Conservation (phyloP, 30 jellyfish, hydroid and myxozoan genomes). For the Thelohanellus kitauei region DNA sequence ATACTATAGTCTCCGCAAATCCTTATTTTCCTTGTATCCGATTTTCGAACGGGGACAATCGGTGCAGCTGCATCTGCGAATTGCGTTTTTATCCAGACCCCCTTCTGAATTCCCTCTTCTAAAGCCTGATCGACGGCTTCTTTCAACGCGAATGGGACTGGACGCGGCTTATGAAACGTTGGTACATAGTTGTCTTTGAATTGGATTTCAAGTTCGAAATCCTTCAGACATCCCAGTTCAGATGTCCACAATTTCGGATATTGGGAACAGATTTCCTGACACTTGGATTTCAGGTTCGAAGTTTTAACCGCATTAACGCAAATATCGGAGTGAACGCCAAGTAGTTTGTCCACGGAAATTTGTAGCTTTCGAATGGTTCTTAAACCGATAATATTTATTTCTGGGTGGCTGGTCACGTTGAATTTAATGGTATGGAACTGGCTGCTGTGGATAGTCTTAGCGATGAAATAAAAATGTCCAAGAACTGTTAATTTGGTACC, state of each 20-base stretch:
- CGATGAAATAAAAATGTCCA: conserved; percentile 1
- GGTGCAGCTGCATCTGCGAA: too few relatives aligned
- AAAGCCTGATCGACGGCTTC: too few relatives aligned
- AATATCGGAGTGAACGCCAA: neutral
- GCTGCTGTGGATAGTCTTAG: conserved; percentile 1
- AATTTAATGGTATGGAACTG: neutral
- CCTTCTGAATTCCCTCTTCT: too few relatives aligned
- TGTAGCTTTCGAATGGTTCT: conserved; percentile 3
- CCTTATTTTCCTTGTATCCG: too few relatives aligned
- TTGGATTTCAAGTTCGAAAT: conserved; percentile 13
- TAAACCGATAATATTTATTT: conserved; percentile 5
- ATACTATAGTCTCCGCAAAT: too few relatives aligned
- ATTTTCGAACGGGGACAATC: too few relatives aligned
- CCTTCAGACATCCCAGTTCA: conserved; percentile 8
- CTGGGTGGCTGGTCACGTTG: conserved; percentile 5
- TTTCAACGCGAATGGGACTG: too few relatives aligned
- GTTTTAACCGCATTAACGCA: neutral
- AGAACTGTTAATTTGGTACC: too few relatives aligned
- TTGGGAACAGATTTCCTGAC: conserved; percentile 2
- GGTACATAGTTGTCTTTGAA: too few relatives aligned
- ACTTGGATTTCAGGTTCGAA: too few relatives aligned
- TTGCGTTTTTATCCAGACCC: too few relatives aligned
- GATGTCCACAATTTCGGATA: conserved; percentile 2
- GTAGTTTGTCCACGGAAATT: conserved; percentile 4
- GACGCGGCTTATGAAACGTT: too few relatives aligned